Conservation (phyloP, 2,888 invertebrate genomes). For the Abscondita cerata region DNA sequence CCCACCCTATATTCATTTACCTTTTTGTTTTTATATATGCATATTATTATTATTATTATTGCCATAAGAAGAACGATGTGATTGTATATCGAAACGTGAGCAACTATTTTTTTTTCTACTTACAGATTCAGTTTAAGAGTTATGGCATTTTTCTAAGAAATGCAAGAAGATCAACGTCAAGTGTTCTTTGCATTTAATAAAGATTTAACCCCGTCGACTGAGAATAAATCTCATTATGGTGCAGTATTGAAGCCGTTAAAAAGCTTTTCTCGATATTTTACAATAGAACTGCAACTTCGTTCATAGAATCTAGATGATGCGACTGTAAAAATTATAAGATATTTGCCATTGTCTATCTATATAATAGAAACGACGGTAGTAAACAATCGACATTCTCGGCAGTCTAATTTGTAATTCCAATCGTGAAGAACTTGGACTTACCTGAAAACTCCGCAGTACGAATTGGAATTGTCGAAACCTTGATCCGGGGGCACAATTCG, state of each 20-base stretch:
- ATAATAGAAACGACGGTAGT: conserved; percentile 31
- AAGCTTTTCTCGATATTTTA: conserved; percentile 37
- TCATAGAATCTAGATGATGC: conserved; percentile 35
- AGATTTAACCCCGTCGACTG: conserved; percentile 25
- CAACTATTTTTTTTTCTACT: neutral
- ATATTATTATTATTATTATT: conserved; percentile 15
- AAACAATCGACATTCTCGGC: conserved; percentile 43
- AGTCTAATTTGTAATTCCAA: conserved; percentile 48
- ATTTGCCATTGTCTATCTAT: conserved; percentile 45
- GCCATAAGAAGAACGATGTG: neutral
- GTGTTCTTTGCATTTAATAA: conserved; percentile 31
- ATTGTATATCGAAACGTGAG: too few species aligned
- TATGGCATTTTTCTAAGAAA: too few species aligned
- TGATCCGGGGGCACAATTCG: conserved; percentile 72
- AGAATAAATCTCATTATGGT: conserved; percentile 43
- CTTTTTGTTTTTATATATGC: conserved; percentile 11
- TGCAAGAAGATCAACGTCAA: conserved; percentile 12
- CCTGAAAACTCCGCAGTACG: conserved; percentile 74
- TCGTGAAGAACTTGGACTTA: conserved; percentile 50
- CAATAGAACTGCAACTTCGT: conserved; percentile 36
- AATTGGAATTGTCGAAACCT: conserved; percentile 64
- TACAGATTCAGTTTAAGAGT: neutral
- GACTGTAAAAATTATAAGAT: conserved; percentile 48
- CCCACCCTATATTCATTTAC: conserved; percentile 14
- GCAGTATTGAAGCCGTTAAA: conserved; percentile 39